Evolutionary conservation across 2,113 vertebrate genomes (phyloP), one percentile per base, ranked within the genome.

Genomic region (Mystacornis crossleyi): DNA sequence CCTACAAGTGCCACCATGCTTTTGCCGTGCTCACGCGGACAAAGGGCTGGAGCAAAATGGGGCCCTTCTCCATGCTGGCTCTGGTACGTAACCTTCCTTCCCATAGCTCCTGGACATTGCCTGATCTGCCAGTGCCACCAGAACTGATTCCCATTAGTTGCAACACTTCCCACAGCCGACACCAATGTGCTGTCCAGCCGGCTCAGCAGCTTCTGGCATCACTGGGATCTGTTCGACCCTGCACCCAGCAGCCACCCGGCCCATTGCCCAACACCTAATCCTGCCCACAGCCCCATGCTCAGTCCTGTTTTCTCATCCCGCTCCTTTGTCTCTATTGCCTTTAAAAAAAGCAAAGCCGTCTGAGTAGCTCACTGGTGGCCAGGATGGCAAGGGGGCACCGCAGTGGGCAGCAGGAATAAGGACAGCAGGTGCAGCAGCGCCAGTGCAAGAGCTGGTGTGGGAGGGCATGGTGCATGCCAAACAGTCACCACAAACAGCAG

Each of bases 151-250:
- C 60, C 43, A 43, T 11, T 20, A 67, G 43, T 8, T 12, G 17
- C 40, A 62, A 6, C 23, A 7, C 50, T 21, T 54, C 40, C 42
- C n/a, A 47, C 58, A 65, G 67, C 81, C 36, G 45, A 40, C 7
- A 4, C 29, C 50, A 33, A 36, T 1, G 0, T 12, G n/a, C 36
- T 73, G 80, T 66, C 66, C 1, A 0, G 25, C 65, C 6, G 0
- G 60, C 57, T 53, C 1, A 0, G 70, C 79, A 66, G 61, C 74
- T 50, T 36, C 55, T 0, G 3, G 57, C 62, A 66, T 33, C 1
- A 1, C 53, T 0, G 0, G 57, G 33, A 4, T 15, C 61, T 7
- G 18, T 24, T 17, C 58, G 53, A 0, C 45, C 42, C 78, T 17
- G 42, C 4, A 11, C 48, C 75, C 72, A 60, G 48, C 72, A 88